phyloP scores from a whole-genome alignment of 2,888 invertebrate genomes.

The Troides aeacus region DNA sequence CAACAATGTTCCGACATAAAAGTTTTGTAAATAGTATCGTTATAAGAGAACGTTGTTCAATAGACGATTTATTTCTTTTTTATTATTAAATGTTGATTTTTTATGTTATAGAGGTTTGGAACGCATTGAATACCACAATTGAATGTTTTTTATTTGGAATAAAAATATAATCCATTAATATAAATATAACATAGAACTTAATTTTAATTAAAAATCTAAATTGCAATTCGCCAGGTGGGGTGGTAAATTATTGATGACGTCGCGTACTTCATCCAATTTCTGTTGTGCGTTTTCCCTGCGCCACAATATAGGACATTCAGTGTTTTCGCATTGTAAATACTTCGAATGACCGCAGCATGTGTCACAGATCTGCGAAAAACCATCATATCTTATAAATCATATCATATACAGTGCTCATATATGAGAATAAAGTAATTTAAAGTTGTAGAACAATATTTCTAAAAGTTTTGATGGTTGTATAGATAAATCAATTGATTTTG shows the following conservation, averaged over 20 bases:
- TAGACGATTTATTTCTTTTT: too few species aligned
- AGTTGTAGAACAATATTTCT: too few species aligned
- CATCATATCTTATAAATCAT: too few species aligned
- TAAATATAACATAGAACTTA: not conserved
- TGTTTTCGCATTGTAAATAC: constrained; percentile 53
- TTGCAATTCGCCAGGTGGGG: constrained; percentile 44
- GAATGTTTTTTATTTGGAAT: not conserved
- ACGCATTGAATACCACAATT: not conserved
- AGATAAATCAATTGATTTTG: too few species aligned
- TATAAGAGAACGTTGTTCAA: too few species aligned
- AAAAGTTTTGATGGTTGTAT: too few species aligned
- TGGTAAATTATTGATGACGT: constrained; percentile 55
- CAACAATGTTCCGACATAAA: too few species aligned
- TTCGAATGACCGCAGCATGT: constrained; percentile 61
- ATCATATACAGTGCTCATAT: too few species aligned
- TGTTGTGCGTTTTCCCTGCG: constrained; percentile 50
- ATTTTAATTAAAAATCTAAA: constrained; percentile 46
- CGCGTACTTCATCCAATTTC: constrained; percentile 51
- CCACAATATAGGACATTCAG: constrained; percentile 68
- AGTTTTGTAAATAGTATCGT: too few species aligned
- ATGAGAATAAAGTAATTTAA: too few species aligned
- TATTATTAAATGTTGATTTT: too few species aligned
- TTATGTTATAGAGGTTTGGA: not conserved
- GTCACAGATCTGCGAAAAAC: constrained; percentile 56
- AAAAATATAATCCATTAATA: not conserved